Evolutionary conservation across 2,888 invertebrate species (phyloP).

Genomic region (Frankliniella fusca): DNA sequence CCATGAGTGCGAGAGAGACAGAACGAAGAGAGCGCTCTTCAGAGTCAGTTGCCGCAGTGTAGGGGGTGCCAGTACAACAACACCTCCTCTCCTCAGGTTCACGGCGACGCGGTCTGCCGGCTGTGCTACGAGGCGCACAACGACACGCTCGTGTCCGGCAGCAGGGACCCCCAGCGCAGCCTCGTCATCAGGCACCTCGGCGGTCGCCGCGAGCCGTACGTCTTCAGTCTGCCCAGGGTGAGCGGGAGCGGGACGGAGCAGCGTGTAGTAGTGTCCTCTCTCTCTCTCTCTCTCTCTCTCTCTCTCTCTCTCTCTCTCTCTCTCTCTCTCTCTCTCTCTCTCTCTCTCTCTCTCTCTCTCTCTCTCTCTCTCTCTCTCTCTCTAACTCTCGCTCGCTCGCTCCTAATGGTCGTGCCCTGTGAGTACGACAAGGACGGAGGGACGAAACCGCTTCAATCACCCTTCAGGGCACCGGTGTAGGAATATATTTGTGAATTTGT

Average conservation of each 20-base stretch:
- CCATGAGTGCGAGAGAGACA: too few relatives aligned
- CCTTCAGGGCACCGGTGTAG: too few relatives aligned
- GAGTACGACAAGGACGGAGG: too few relatives aligned
- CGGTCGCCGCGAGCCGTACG: conserved; percentile 52
- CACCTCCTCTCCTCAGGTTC: too few relatives aligned
- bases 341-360: conserved; percentile 30
- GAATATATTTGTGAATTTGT: too few relatives aligned
- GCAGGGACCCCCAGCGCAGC: conserved; percentile 53
- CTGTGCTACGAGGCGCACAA: conserved; percentile 51
- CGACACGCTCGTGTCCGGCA: conserved; percentile 54
- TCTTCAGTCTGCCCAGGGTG: conserved; percentile 56
- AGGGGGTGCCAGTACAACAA: too few relatives aligned
- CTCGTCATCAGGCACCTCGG: conserved; percentile 51
- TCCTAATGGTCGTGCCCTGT: too few relatives aligned
- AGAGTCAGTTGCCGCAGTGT: too few relatives aligned
- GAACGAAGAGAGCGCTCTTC: too few relatives aligned
- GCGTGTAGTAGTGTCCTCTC: too few relatives aligned
- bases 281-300: conserved; percentile 31
- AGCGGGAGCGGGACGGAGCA: conserved; percentile 35
- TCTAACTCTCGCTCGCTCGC: too few relatives aligned
- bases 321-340: conserved; percentile 31
- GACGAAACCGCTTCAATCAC: too few relatives aligned
- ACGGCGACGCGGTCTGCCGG: conserved; percentile 52
- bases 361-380: conserved; percentile 28
- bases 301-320: conserved; percentile 32